phyloP scores from a whole-genome alignment of 2,888 invertebrate species.

The Crioceris asparagi region DNA sequence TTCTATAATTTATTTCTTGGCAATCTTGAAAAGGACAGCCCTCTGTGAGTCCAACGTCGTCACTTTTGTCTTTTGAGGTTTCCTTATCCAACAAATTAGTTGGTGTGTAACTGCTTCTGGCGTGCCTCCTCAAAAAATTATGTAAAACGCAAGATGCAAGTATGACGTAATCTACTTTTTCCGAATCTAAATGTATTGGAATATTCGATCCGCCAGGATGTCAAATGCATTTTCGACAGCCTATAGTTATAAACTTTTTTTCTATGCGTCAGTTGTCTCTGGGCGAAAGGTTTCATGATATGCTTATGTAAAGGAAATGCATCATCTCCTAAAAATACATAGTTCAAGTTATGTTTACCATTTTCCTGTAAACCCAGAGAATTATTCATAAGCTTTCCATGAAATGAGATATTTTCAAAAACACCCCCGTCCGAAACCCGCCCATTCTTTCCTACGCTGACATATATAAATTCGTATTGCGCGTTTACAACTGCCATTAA shows the following conservation, averaged over 20 bases:
- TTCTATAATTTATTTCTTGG: too few relatives aligned
- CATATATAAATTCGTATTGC: conserved; percentile 16
- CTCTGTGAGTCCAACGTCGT: too few relatives aligned
- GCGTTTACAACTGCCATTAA: conserved; percentile 19
- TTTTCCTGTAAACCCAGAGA: too few relatives aligned
- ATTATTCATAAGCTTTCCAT: too few relatives aligned
- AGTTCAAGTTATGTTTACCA: conserved; percentile 9
- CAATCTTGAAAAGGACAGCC: too few relatives aligned
- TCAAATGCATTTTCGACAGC: conserved; percentile 11
- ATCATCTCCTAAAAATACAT: conserved; percentile 18
- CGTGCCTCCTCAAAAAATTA: too few relatives aligned
- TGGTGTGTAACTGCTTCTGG: too few relatives aligned
- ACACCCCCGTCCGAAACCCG: conserved; percentile 16
- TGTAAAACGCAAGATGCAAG: conserved; percentile 4
- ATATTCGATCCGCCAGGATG: conserved; percentile 9
- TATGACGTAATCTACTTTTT: conserved; percentile 3
- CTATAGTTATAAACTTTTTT: conserved; percentile 8
- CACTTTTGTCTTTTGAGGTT: too few relatives aligned
- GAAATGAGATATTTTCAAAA: conserved; percentile 12
- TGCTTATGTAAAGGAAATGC: conserved; percentile 18
- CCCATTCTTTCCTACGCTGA: conserved; percentile 17
- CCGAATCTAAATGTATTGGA: conserved; percentile 6
- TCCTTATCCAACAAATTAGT: too few relatives aligned
- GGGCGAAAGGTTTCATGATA: conserved; percentile 14
- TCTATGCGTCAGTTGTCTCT: conserved; percentile 1